Percentiles rank a stretch among this genome's conserved stretches.
Evolutionary conservation across 2,888 invertebrate species (phyloP).

Genomic region (Shargacucullia verbasci): DNA sequence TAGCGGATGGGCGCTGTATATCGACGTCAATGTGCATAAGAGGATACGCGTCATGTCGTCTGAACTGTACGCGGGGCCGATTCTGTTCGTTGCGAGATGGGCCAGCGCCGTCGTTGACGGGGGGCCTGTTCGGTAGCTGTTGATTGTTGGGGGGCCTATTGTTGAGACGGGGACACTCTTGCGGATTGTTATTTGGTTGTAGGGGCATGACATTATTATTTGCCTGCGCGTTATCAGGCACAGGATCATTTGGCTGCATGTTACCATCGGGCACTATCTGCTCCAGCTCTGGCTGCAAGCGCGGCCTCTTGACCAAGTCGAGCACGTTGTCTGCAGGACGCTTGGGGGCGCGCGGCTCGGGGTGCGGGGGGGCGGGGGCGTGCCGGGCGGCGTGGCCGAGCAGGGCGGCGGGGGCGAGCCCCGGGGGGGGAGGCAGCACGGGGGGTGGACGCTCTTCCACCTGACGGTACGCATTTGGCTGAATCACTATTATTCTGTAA

Average conservation of each 20-base stretch:
- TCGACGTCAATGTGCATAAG: conserved; percentile 28
- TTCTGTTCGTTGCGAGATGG: not conserved
- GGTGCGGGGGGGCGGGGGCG: too few relatives aligned
- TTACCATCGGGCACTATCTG: too few relatives aligned
- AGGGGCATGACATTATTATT: too few relatives aligned
- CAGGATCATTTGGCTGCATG: too few relatives aligned
- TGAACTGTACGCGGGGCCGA: not conserved
- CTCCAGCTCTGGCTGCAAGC: conserved; percentile 4
- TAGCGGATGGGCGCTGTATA: not conserved
- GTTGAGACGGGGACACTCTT: not conserved
- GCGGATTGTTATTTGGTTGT: not conserved
- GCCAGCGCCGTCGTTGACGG: not conserved
- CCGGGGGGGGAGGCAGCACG: too few relatives aligned
- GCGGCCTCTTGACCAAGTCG: conserved; percentile 23
- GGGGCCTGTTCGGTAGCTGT: not conserved
- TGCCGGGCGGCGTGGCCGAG: not conserved
- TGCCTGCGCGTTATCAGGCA: too few relatives aligned
- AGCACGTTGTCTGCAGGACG: conserved; percentile 1
- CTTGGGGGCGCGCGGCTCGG: conserved; percentile 12
- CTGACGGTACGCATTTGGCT: conserved; percentile 29
- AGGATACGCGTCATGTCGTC: not conserved
- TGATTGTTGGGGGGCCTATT: not conserved
- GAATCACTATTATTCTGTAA: conserved; percentile 51
- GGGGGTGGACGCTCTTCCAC: not conserved
- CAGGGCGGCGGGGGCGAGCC: too few relatives aligned